These are phyloP conservation scores for Helicoverpa zea DNA, from an alignment of 1,140 invertebrate species.

Conservation along the genomic window DNA sequence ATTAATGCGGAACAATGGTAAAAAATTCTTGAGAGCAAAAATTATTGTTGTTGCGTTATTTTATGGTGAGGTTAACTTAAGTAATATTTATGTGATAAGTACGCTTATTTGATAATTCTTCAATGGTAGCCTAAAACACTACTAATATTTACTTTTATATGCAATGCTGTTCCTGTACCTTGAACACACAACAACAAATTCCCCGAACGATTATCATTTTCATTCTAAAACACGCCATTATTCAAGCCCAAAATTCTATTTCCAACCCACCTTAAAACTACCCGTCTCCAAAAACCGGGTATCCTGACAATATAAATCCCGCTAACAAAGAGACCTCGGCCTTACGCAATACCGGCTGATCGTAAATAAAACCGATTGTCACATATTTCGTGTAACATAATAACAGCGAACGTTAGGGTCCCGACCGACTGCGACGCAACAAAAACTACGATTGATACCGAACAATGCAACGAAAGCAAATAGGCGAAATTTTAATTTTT, in stretches of 20 bases:
- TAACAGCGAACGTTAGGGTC: slow-evolving; percentile 27
- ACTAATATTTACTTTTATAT: too few relatives aligned
- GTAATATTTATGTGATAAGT: too few relatives aligned
- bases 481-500: slow-evolving; percentile 33
- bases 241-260: not conserved
- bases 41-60: not conserved
- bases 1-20: not conserved
- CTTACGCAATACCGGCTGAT: slow-evolving; percentile 32
- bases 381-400: slow-evolving; percentile 33
- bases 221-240: not conserved
- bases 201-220: too few relatives aligned
- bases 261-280: not conserved
- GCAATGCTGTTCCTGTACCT: too few relatives aligned
- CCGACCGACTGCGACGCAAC: slow-evolving; percentile 5
- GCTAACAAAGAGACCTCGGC: slow-evolving; percentile 19
- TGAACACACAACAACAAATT: too few relatives aligned
- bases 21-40: not conserved
- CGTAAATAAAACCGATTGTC: slow-evolving; percentile 39
- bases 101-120: too few relatives aligned
- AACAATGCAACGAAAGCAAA: slow-evolving; percentile 8
- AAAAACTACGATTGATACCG: slow-evolving; percentile 37
- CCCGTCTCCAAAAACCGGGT: slow-evolving; percentile 4
- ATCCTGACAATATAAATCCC: slow-evolving; percentile 13
- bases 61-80: not conserved
- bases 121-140: too few relatives aligned